These are phyloP conservation scores for Brachionus koreanus DNA, from an alignment of 1,140 invertebrate species.

Conservation along the genomic window DNA sequence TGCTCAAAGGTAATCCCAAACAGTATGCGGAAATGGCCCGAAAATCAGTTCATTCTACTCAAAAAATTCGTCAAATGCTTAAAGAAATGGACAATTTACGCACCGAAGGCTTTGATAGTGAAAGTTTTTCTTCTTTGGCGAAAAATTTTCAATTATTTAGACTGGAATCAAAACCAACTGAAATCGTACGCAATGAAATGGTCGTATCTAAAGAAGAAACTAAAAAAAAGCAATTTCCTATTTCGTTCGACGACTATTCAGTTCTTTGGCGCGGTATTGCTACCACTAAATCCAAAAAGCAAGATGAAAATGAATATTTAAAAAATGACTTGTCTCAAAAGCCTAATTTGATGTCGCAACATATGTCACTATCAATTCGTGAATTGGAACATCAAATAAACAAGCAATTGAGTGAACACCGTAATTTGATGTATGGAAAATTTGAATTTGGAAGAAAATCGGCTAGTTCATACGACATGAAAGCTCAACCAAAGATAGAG, in stretches of 20 bases:
- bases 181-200: neutral
- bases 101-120: neutral
- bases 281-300: slow-evolving; percentile 24
- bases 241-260: slow-evolving; percentile 33
- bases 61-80: slow-evolving; percentile 22
- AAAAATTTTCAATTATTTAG: slow-evolving; percentile 34
- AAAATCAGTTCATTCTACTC: neutral
- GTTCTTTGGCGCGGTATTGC: slow-evolving; percentile 31
- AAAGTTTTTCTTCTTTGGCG: neutral
- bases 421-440: slow-evolving; percentile 35
- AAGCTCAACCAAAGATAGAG: neutral
- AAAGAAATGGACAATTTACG: slow-evolving; percentile 7
- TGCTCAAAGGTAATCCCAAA: slow-evolving; percentile 39
- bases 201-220: neutral
- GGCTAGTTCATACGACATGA: neutral
- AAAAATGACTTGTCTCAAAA: slow-evolving; percentile 12
- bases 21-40: neutral
- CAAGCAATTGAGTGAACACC: slow-evolving; percentile 17
- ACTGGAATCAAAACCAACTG: neutral
- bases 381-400: slow-evolving; percentile 38
- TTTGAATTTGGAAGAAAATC: slow-evolving; percentile 10
- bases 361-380: slow-evolving; percentile 14
- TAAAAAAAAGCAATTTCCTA: neutral
- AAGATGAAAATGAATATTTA: slow-evolving; percentile 32
- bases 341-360: slow-evolving; percentile 32